These are phyloP conservation scores for Anoncus sp. DNA, from an alignment of 2,888 invertebrate genomes.

Conservation along the genomic window DNA sequence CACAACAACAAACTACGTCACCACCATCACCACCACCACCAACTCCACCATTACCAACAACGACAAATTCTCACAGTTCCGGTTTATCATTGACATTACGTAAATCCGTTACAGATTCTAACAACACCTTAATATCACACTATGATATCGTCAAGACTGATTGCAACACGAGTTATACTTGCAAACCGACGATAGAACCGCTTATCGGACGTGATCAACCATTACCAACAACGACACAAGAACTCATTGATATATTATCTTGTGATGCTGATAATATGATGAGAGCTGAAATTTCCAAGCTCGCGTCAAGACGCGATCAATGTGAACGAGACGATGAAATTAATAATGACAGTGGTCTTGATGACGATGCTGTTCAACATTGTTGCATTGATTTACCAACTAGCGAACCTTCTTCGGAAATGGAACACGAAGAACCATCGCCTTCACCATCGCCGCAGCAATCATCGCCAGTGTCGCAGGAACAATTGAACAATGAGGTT, in stretches of 20 bases:
- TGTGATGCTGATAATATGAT: conserved; percentile 74
- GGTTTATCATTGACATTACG: conserved; percentile 80
- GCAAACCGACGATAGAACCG: conserved; percentile 75
- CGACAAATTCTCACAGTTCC: conserved; percentile 65
- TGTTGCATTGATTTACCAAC: conserved; percentile 73
- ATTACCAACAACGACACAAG: conserved; percentile 80
- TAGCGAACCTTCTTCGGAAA: conserved; percentile 82
- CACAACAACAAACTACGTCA: no score
- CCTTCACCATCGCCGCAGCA: no score
- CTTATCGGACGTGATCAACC: conserved; percentile 78
- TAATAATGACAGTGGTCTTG: conserved; percentile 60
- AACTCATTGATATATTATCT: conserved; percentile 80
- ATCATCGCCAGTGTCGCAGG: no score
- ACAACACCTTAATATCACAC: conserved; percentile 80
- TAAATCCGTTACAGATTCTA: conserved; percentile 80
- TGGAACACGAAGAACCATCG: conserved; percentile 82
- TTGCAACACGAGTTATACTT: conserved; percentile 74
- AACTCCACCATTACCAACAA: conserved; percentile 1
- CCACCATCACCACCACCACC: background rate
- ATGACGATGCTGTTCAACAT: conserved; percentile 74
- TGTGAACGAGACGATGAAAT: conserved; percentile 34
- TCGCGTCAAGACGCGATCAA: background rate
- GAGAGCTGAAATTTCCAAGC: conserved; percentile 66
- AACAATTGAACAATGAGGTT: conserved; percentile 63
- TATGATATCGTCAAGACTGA: conserved; percentile 82